Percentiles rank a stretch among this genome's conserved stretches.
Evolutionary conservation across 2,113 vertebrate species (phyloP).

Genomic region (Aplodontia rufa): DNA sequence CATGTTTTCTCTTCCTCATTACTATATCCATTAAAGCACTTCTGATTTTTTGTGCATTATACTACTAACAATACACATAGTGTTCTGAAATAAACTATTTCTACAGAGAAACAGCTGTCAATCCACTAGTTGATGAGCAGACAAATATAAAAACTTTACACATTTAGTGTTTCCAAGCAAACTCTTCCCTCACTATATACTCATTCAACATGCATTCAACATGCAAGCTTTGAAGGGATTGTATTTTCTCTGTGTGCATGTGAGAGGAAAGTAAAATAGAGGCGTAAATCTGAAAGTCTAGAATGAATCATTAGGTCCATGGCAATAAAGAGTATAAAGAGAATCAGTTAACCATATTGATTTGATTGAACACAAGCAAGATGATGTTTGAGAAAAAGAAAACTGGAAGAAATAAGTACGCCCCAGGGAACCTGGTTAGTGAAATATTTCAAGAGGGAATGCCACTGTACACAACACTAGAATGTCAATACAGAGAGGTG

Average conservation of each 20-base stretch:
- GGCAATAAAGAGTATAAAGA: slow-evolving; percentile 22
- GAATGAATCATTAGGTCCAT: slow-evolving; percentile 35
- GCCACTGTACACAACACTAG: not conserved
- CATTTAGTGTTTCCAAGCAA: slow-evolving; percentile 69
- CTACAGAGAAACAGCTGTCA: slow-evolving; percentile 50
- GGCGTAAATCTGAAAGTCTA: slow-evolving; percentile 10
- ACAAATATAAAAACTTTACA: slow-evolving; percentile 30
- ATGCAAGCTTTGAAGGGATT: not conserved
- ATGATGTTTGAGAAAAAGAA: slow-evolving; percentile 25
- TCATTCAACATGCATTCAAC: not conserved
- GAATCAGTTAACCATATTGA: slow-evolving; percentile 29
- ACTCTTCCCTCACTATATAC: slow-evolving; percentile 10
- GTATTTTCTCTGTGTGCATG: not conserved
- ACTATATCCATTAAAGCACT: slow-evolving; percentile 12
- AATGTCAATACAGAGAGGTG: not conserved
- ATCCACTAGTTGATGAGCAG: slow-evolving; percentile 51
- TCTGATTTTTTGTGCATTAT: slow-evolving; percentile 29
- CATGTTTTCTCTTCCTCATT: not conserved
- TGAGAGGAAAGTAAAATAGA: slow-evolving; percentile 59
- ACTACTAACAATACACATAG: slow-evolving; percentile 14
- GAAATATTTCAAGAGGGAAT: slow-evolving; percentile 45
- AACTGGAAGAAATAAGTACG: slow-evolving; percentile 36
- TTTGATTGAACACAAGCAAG: slow-evolving; percentile 45
- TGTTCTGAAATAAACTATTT: slow-evolving; percentile 36
- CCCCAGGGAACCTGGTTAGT: slow-evolving; percentile 20